Conservation (phyloP, 2,113 vertebrate species). For the Gymnocephalus cernua region DNA sequence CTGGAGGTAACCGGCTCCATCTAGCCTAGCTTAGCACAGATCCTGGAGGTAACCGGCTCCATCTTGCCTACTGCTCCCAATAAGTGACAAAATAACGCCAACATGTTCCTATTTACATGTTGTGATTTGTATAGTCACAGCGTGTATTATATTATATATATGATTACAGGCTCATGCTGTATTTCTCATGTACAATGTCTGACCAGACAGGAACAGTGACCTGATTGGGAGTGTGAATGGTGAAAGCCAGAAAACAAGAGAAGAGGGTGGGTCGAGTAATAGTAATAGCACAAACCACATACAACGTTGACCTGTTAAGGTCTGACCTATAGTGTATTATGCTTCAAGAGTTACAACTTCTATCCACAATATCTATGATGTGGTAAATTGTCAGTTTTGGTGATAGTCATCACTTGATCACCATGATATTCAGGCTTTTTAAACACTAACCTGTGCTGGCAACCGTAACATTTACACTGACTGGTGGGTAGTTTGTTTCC, state of each 20-base stretch:
- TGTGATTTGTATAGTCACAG: too few species aligned
- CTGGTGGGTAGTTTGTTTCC: background rate
- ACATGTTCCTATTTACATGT: too few species aligned
- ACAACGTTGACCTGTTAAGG: background rate
- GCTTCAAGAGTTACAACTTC: background rate
- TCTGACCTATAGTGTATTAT: background rate
- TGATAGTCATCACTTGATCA: background rate
- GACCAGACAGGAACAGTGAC: conserved; percentile 46
- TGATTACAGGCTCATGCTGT: background rate
- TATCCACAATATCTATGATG: background rate
- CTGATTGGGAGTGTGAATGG: conserved; percentile 24
- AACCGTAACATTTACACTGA: background rate
- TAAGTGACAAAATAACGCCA: too few species aligned
- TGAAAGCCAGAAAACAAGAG: conserved; percentile 46
- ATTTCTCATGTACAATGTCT: conserved; percentile 27
- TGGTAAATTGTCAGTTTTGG: background rate
- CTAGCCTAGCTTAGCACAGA: too few species aligned
- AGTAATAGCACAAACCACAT: background rate
- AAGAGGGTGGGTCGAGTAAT: conserved; percentile 48
- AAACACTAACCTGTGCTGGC: background rate
- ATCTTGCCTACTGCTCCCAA: too few species aligned
- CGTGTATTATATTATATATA: too few species aligned
- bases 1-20: too few species aligned
- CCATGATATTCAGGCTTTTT: background rate
- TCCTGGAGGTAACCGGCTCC: too few species aligned